phyloP scores from a whole-genome alignment of 2,113 vertebrate species.

The Sphaerodactylus townsendi region DNA sequence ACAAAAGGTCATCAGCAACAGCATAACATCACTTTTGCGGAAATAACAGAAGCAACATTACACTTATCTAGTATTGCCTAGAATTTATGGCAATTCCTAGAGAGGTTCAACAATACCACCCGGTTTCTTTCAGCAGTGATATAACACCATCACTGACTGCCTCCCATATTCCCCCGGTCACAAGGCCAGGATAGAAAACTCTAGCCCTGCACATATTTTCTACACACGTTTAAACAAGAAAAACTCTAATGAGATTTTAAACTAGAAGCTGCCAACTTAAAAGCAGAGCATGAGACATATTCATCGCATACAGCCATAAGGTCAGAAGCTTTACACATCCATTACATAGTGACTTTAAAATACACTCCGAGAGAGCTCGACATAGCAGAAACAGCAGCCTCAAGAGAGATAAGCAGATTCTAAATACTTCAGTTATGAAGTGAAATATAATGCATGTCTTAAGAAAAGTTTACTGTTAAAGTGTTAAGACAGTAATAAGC shows the following conservation, averaged over 20 bases:
- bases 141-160: too few species aligned
- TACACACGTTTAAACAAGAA: not conserved
- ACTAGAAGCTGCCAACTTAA: fast-evolving
- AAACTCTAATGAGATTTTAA: not conserved
- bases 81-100: too few species aligned
- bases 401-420: not conserved
- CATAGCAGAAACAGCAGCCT: not conserved
- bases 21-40: too few species aligned
- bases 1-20: too few species aligned
- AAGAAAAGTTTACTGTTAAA: conserved; percentile 20
- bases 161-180: too few species aligned
- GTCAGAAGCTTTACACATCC: conserved; percentile 3
- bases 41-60: too few species aligned
- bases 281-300: conserved; percentile 37
- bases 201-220: not conserved
- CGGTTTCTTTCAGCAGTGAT: too few species aligned
- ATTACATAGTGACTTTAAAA: conserved; percentile 23
- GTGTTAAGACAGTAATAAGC: conserved; percentile 15
- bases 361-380: conserved; percentile 27
- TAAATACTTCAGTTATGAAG: not conserved
- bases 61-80: too few species aligned
- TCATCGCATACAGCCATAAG: conserved; percentile 30
- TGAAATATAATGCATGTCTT: conserved; percentile 4
- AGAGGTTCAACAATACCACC: too few species aligned
- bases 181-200: too few species aligned